These are phyloP conservation scores for Zygothrica quintamaculata DNA, from an alignment of 2,888 invertebrate species.

Conservation along the genomic window DNA sequence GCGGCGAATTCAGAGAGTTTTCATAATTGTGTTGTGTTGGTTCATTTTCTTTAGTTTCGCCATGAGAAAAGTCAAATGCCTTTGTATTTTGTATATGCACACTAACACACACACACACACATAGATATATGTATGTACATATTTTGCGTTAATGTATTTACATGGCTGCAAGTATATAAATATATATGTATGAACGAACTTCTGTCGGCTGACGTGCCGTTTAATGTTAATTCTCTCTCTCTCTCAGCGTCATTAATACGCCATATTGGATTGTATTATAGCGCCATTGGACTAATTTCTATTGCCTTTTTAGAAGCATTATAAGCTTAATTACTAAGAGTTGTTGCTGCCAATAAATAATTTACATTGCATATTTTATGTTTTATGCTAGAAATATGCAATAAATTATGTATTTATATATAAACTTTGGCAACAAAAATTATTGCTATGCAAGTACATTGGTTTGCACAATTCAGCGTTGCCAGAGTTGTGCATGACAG, in stretches of 20 bases:
- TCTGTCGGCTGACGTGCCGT: conserved; percentile 42
- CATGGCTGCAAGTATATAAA: background rate
- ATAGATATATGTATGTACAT: background rate
- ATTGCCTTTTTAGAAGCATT: conserved; percentile 45
- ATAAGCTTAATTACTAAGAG: background rate
- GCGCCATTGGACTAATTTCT: conserved; percentile 56
- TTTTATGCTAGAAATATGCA: conserved; percentile 49
- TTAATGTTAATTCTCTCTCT: conserved; percentile 45
- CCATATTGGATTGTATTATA: conserved; percentile 55
- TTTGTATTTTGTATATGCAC: conserved; percentile 29
- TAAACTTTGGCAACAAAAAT: conserved; percentile 38
- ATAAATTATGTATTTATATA: background rate
- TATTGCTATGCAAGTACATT: conserved; percentile 17
- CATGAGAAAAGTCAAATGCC: conserved; percentile 56
- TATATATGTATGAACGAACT: conserved; percentile 21
- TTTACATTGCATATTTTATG: conserved; percentile 26
- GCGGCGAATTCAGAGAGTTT: conserved; percentile 73
- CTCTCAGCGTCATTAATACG: conserved; percentile 61
- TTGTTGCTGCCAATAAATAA: conserved; percentile 2
- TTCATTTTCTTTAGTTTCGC: conserved; percentile 66
- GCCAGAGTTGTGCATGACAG: conserved; percentile 19
- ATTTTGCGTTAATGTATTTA: conserved; percentile 14
- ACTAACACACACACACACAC: conserved; percentile 11
- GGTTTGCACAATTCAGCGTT: conserved; percentile 24
- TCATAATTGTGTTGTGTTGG: conserved; percentile 44